These are phyloP conservation scores for Microcebus lehilahytsara DNA, from an alignment of 2,113 vertebrate genomes.

Conservation along the genomic window DNA sequence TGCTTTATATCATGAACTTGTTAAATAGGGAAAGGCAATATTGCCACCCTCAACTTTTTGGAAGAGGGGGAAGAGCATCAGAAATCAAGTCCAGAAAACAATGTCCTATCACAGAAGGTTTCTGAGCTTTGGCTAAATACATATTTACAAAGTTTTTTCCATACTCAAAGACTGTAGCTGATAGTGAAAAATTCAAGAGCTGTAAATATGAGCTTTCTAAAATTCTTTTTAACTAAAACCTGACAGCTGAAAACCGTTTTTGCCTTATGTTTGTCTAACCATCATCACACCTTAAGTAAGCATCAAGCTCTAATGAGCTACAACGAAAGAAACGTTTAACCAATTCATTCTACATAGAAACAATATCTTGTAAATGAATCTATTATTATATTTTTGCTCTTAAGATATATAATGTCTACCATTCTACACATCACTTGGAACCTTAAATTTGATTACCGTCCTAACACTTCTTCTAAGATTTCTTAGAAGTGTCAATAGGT, in stretches of 20 bases:
- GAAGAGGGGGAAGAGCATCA: background rate
- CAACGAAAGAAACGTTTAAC: background rate
- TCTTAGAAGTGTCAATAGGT: background rate
- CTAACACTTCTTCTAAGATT: background rate
- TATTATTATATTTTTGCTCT: background rate
- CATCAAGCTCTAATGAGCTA: background rate
- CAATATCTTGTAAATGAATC: background rate
- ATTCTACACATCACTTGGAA: background rate
- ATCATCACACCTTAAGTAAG: background rate
- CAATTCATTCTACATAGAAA: background rate
- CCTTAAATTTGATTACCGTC: background rate
- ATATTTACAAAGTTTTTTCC: background rate
- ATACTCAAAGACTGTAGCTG: background rate
- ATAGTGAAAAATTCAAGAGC: background rate
- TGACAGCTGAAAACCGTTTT: background rate
- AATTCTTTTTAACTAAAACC: slow-evolving; percentile 22
- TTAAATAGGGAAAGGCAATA: slow-evolving; percentile 5
- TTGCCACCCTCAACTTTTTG: background rate
- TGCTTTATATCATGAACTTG: background rate
- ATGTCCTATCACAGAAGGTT: background rate
- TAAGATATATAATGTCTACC: background rate
- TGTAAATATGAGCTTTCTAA: slow-evolving; percentile 19
- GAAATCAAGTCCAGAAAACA: slow-evolving; percentile 19
- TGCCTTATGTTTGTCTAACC: background rate
- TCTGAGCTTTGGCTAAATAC: slow-evolving; percentile 18